Conservation (phyloP, 1,140 invertebrate species). For the Cheumatopsyche charites region DNA sequence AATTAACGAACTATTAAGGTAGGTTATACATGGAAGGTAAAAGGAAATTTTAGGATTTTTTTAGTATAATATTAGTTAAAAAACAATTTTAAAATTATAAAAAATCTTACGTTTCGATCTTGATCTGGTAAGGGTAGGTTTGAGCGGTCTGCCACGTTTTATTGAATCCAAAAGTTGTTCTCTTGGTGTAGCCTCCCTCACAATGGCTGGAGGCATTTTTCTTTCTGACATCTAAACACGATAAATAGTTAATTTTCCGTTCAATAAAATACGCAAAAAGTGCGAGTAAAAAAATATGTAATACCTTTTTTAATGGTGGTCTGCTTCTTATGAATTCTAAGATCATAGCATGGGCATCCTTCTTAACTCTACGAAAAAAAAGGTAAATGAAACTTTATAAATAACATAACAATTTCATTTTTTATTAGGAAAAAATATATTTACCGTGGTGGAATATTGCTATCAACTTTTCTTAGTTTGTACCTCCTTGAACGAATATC, state of each 20-base stretch:
- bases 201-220: conserved; percentile 78
- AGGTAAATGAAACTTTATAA: neutral
- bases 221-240: conserved; percentile 80
- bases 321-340: conserved; percentile 95
- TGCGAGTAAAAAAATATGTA: conserved; percentile 47
- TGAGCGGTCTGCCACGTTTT: conserved; percentile 74
- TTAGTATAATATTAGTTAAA: too few relatives aligned
- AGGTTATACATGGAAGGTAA: too few relatives aligned
- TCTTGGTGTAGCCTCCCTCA: conserved; percentile 74
- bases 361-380: conserved; percentile 72
- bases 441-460: conserved; percentile 74
- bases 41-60: too few relatives aligned
- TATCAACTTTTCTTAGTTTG: conserved; percentile 82
- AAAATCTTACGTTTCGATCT: conserved; percentile 47
- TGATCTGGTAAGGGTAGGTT: conserved; percentile 60
- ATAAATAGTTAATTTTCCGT: too few relatives aligned
- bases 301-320: conserved; percentile 91
- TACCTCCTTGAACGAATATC: conserved; percentile 90
- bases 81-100: neutral
- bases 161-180: conserved; percentile 91
- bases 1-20: too few relatives aligned
- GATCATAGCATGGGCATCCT: conserved; percentile 94
- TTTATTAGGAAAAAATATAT: conserved; percentile 4
- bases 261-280: neutral
- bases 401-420: neutral